Conservation (phyloP, 2,113 vertebrate genomes). For the Muntiacus muntjak region DNA sequence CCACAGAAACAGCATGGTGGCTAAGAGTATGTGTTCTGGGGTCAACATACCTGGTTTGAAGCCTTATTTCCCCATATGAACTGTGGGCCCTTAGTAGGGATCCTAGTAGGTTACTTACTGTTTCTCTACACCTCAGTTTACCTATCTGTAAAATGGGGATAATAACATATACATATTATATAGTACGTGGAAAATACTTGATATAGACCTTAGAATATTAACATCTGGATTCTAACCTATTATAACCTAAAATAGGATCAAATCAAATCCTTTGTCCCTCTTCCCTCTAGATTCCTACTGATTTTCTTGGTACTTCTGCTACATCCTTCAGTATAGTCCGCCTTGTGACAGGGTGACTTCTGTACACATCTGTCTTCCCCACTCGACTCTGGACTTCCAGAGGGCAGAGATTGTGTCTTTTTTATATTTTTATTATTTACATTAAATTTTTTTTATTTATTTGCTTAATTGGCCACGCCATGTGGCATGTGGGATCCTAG, state of each 20-base stretch:
- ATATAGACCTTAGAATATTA: background rate
- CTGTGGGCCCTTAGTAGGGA: background rate
- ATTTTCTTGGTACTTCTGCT: background rate
- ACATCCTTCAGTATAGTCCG: background rate
- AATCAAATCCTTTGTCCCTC: background rate
- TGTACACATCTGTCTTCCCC: background rate
- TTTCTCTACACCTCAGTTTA: background rate
- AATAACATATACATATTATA: background rate
- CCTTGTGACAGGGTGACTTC: background rate
- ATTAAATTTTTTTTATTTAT: background rate
- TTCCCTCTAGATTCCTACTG: background rate
- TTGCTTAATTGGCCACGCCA: rapidly evolving
- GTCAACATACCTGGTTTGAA: background rate
- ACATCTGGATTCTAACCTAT: background rate
- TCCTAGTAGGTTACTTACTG: background rate
- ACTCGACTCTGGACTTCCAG: background rate
- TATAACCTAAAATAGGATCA: background rate
- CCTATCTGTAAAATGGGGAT: background rate
- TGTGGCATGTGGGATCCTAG: background rate
- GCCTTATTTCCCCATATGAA: background rate
- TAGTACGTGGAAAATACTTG: background rate
- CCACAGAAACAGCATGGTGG: background rate
- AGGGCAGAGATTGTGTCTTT: background rate
- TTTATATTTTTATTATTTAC: background rate
- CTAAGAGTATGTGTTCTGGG: background rate